Evolutionary conservation across 2,113 vertebrate species (phyloP).

Genomic region (Leiothrix lutea): DNA sequence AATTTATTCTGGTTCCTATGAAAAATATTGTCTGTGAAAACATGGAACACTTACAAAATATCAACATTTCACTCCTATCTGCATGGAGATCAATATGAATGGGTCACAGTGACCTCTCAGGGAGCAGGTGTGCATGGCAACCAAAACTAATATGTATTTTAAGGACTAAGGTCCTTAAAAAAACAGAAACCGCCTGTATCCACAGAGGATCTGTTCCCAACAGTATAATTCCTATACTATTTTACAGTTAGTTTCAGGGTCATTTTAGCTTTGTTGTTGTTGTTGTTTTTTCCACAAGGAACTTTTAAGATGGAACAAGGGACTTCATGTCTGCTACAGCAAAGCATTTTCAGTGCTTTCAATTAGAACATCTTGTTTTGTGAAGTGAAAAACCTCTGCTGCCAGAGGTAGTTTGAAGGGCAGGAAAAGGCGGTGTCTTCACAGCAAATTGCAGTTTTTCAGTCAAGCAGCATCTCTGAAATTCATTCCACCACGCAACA

Average conservation of each 20-base stretch:
- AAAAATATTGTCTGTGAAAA: slow-evolving; percentile 31
- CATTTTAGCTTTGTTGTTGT: not conserved
- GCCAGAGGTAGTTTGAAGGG: not conserved
- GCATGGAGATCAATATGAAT: not conserved
- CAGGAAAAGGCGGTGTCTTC: not conserved
- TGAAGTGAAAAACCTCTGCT: slow-evolving; percentile 29
- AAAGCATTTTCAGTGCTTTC: not conserved
- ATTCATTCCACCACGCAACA: not conserved
- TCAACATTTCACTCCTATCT: slow-evolving; percentile 9
- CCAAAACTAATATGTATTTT: not conserved
- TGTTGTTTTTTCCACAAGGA: not conserved
- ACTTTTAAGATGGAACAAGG: not conserved
- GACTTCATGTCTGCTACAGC: not conserved
- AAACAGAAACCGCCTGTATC: not conserved
- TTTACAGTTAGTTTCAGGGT: not conserved
- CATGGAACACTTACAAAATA: slow-evolving; percentile 19
- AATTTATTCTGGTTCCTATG: not conserved
- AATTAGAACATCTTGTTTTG: slow-evolving; percentile 27
- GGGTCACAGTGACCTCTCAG: slow-evolving; percentile 44
- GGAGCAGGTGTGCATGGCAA: slow-evolving; percentile 28
- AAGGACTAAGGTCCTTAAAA: not conserved
- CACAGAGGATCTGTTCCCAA: not conserved
- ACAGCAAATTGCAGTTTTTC: not conserved
- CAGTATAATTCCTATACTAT: not conserved
- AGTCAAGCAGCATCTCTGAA: not conserved